These are phyloP conservation scores for Stictocephala bisonia DNA, from an alignment of 2,888 invertebrate species.

Conservation along the genomic window DNA sequence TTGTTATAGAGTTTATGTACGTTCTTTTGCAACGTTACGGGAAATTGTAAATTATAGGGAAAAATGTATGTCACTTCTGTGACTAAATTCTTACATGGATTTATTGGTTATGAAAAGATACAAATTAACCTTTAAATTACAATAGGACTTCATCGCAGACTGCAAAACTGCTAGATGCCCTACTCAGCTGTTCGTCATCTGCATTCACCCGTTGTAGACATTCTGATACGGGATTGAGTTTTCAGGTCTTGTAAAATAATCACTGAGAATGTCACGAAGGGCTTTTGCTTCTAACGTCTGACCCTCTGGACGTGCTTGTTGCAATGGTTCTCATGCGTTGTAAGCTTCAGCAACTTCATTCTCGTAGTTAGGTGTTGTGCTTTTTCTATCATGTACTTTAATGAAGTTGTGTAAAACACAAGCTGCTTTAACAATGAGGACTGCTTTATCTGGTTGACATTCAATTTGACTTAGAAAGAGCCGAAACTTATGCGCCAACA, in stretches of 20 bases:
- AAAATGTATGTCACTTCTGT: too few relatives aligned
- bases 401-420: constrained; percentile 39
- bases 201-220: too few relatives aligned
- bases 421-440: constrained; percentile 19
- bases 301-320: not conserved
- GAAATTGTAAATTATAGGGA: too few relatives aligned
- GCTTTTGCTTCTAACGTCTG: constrained; percentile 1
- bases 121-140: too few relatives aligned
- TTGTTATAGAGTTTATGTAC: too few relatives aligned
- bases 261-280: constrained; percentile 3
- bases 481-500: constrained; percentile 11
- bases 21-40: too few relatives aligned
- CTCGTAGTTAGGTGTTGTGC: constrained; percentile 15
- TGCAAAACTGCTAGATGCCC: too few relatives aligned
- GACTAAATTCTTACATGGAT: too few relatives aligned
- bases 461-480: constrained; percentile 24
- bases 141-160: too few relatives aligned
- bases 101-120: too few relatives aligned
- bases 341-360: constrained; percentile 8
- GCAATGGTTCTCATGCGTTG: not conserved
- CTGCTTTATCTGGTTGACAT: constrained; percentile 7
- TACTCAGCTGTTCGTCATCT: too few relatives aligned
- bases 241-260: constrained; percentile 15
- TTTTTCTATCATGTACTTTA: constrained; percentile 20
- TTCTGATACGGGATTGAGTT: not conserved